Evolutionary conservation across 2,113 vertebrate species (phyloP).

Genomic region (Spea bombifrons): DNA sequence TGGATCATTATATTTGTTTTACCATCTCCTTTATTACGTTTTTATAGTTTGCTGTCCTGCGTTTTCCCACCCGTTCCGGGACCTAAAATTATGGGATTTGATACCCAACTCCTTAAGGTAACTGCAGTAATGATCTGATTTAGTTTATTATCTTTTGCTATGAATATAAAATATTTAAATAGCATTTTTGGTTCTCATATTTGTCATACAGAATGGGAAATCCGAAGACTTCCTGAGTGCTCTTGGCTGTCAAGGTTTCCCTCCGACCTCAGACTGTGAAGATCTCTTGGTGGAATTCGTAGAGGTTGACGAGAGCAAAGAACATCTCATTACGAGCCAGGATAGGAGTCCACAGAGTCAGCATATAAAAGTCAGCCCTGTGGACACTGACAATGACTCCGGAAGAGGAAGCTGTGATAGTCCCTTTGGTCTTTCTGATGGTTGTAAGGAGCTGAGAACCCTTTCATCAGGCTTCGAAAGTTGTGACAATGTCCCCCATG

Average conservation of each 20-base stretch:
- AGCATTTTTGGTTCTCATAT: conserved; percentile 21
- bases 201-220: conserved; percentile 74
- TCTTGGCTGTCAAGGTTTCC: conserved; percentile 80
- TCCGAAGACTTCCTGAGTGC: conserved; percentile 79
- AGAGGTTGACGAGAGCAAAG: conserved; percentile 79
- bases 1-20: too few species aligned
- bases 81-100: conserved; percentile 95
- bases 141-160: neutral
- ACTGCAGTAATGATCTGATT: conserved; percentile 27
- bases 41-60: conserved; percentile 77
- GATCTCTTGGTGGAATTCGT: conserved; percentile 86
- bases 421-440: conserved; percentile 78
- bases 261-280: conserved; percentile 75
- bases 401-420: conserved; percentile 88
- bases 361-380: conserved; percentile 57
- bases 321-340: conserved; percentile 66
- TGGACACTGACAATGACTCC: conserved; percentile 78
- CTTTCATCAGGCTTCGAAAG: conserved; percentile 48
- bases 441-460: conserved; percentile 54
- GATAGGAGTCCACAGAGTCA: conserved; percentile 58
- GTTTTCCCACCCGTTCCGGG: conserved; percentile 89
- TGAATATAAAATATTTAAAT: neutral
- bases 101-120: conserved; percentile 86
- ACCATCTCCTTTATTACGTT: neutral
- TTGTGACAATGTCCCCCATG: conserved; percentile 51